Evolutionary conservation across 2,113 vertebrate species (phyloP), one percentile per base, ranked within the genome.

Genomic region (Salvelinus namaycush): DNA sequence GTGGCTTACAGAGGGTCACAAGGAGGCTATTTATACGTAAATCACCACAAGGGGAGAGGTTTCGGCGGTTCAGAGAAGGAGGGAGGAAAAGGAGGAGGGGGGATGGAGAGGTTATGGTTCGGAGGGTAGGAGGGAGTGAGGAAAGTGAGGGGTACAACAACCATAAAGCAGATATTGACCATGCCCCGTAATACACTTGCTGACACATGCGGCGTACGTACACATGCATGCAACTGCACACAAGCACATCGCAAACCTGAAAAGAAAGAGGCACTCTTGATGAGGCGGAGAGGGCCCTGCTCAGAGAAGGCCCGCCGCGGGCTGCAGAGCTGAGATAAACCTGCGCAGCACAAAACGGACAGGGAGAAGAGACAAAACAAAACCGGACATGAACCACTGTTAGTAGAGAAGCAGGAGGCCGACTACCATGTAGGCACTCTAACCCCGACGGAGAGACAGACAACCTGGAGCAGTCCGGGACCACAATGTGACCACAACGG

Each of bases 221-320:
- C 74, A 78, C 77, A 81, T 2, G 75, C 87, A 90, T 87, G 87
- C 87, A 84, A 79, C 74, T 72, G 80, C 82, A 85, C 72, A 65
- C 80, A 73, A 72, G 93, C 92, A 94, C 89, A 92, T 83, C n/a
- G 96, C 98, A 96, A 97, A 99, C 98, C 98, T 99, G 98, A 97
- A 98, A 99, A 99, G 96, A 99, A 99, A 99, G 98, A 99, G 90
- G 98, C 98, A 86, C 98, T 99, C 96, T 98, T 97, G 97, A 99
- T 99, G 92, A 99, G 96, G 87, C 97, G 97, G 93, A 99, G 97
- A 88, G 97, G 97, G 93, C 97, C 97, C 93, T 98, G 97, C 91
- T 99, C 98, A 95, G 97, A 99, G 96, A 98, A 97, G 83, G 97
- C 97, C 95, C 98, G 95, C 85, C 97, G 97, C 76, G 98, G 97